These are phyloP conservation scores for Drosophila tropicalis DNA, from an alignment of 1,140 invertebrate species.

Conservation along the genomic window DNA sequence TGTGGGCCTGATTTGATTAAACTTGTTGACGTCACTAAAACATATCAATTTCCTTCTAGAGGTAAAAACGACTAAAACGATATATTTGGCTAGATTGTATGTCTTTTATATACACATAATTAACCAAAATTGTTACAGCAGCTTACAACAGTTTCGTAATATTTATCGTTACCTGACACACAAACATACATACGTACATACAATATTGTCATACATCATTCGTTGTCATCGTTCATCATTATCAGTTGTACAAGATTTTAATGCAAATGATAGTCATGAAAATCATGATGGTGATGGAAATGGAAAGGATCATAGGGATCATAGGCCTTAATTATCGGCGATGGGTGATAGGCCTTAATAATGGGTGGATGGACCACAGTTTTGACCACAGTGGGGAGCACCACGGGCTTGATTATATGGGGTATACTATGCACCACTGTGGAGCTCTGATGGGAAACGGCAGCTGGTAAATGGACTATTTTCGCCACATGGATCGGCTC, in stretches of 20 bases:
- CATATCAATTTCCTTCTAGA: neutral
- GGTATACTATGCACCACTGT: slow-evolving; percentile 79
- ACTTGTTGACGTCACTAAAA: neutral
- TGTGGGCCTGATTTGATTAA: neutral
- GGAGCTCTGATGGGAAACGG: slow-evolving; percentile 84
- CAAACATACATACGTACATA: slow-evolving; percentile 37
- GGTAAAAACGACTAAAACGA: neutral
- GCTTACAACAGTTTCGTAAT: slow-evolving; percentile 34
- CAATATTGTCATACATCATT: slow-evolving; percentile 29
- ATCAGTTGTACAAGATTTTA: slow-evolving; percentile 21
- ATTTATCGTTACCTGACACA: slow-evolving; percentile 34
- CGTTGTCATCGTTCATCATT: slow-evolving; percentile 26
- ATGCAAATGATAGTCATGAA: slow-evolving; percentile 69
- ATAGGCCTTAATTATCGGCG: slow-evolving; percentile 70
- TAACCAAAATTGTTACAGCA: slow-evolving; percentile 37
- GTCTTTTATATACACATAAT: slow-evolving; percentile 42
- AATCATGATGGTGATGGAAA: slow-evolving; percentile 71
- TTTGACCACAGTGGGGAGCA: slow-evolving; percentile 71
- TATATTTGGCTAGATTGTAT: neutral
- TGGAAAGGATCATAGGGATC: slow-evolving; percentile 75
- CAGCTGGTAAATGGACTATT: slow-evolving; percentile 78
- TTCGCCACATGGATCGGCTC: slow-evolving; percentile 76
- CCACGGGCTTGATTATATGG: slow-evolving; percentile 75
- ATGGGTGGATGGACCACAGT: slow-evolving; percentile 74
- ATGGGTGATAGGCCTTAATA: slow-evolving; percentile 76